These are phyloP conservation scores for Creontiades dilutus DNA, from an alignment of 2,888 invertebrate genomes.

Conservation along the genomic window DNA sequence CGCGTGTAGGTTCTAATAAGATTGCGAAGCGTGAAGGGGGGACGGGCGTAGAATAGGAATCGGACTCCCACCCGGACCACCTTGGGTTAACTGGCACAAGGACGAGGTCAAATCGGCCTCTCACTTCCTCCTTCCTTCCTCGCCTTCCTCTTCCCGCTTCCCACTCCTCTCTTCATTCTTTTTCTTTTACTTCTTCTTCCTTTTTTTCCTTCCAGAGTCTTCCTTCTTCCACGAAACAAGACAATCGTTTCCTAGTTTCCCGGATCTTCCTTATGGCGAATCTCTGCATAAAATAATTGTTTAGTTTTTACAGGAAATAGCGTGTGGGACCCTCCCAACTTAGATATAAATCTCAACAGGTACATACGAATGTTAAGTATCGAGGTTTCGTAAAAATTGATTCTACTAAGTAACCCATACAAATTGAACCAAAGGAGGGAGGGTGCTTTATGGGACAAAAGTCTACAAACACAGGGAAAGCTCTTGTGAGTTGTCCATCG, in stretches of 20 bases:
- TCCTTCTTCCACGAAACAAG: conserved; percentile 25
- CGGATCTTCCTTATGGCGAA: background rate
- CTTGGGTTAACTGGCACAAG: conserved; percentile 69
- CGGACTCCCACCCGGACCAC: conserved; percentile 31
- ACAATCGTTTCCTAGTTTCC: conserved; percentile 54
- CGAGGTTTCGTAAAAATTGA: no score
- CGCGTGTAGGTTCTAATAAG: conserved; percentile 31
- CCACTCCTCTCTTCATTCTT: conserved; percentile 63
- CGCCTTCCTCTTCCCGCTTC: conserved; percentile 71
- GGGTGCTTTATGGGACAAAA: no score
- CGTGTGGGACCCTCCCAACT: no score
- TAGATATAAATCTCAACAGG: no score
- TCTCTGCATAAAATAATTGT: no score
- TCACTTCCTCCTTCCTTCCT: conserved; percentile 71
- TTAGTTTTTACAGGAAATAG: no score
- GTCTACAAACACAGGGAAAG: no score
- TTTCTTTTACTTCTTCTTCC: conserved; percentile 59
- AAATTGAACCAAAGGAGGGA: no score
- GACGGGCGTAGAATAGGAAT: conserved; percentile 63
- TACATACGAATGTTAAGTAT: no score
- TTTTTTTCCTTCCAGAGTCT: conserved; percentile 41
- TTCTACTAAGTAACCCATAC: no score
- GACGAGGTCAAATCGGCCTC: conserved; percentile 71
- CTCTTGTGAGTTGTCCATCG: no score
- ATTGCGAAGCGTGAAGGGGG: conserved; percentile 30